phyloP scores from a whole-genome alignment of 2,797 vertebrate species.

The Todus mexicanus region DNA sequence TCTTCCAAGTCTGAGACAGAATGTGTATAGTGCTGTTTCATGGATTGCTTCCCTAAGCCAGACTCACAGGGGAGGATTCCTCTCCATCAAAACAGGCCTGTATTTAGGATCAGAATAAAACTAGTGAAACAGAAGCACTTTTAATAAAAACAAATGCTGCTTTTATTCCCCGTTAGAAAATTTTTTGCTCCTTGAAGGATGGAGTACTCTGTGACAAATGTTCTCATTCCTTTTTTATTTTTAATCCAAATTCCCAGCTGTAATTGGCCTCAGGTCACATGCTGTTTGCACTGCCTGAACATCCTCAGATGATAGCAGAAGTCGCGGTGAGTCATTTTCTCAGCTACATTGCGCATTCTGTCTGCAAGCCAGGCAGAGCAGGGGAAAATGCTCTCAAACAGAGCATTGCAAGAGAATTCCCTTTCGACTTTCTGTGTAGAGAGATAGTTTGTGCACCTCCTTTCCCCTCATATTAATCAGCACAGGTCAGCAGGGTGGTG shows the following conservation, averaged over 20 bases:
- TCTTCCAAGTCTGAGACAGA: background rate
- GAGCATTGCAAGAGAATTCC: background rate
- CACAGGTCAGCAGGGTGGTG: background rate
- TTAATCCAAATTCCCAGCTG: conserved; percentile 20
- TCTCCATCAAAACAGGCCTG: background rate
- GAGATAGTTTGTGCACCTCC: background rate
- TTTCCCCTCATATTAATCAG: background rate
- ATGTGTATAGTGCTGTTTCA: background rate
- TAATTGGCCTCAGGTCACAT: background rate
- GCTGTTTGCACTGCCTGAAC: background rate
- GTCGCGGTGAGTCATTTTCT: background rate
- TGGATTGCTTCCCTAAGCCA: background rate
- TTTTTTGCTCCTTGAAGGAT: background rate
- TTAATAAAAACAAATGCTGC: conserved; percentile 2
- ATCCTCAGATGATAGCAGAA: background rate
- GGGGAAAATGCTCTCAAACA: background rate
- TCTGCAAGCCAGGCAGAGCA: background rate
- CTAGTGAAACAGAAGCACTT: conserved; percentile 8
- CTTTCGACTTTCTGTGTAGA: background rate
- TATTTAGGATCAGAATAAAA: background rate
- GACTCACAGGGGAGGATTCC: background rate
- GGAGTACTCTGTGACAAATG: conserved; percentile 1
- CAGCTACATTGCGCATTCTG: background rate
- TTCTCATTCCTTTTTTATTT: conserved; percentile 42
- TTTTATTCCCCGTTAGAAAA: background rate